Evolutionary conservation across 2,113 vertebrate species (phyloP).

Genomic region (Gavia stellata): DNA sequence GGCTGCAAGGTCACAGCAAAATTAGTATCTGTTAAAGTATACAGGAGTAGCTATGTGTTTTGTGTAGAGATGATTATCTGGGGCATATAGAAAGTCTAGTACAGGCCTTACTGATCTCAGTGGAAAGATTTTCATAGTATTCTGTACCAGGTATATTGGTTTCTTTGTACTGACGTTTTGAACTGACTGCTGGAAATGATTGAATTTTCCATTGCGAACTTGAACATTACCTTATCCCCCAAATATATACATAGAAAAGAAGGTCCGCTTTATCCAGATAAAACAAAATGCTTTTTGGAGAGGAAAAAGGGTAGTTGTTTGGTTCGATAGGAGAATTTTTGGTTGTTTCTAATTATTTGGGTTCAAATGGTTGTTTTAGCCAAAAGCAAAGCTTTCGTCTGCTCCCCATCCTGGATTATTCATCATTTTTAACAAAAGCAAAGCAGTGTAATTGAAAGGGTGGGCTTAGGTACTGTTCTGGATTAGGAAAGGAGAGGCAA

Average conservation of each 20-base stretch:
- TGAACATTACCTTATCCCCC: background rate
- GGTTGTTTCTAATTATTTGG: background rate
- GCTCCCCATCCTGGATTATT: background rate
- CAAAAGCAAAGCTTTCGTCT: background rate
- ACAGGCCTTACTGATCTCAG: background rate
- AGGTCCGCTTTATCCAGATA: background rate
- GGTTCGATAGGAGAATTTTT: background rate
- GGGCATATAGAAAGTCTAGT: background rate
- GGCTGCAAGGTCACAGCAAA: background rate
- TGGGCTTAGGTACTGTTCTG: background rate
- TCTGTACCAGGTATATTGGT: background rate
- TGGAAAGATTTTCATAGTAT: background rate
- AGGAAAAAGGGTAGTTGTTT: background rate
- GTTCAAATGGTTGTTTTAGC: background rate
- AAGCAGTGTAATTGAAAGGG: background rate
- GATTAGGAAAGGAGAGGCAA: background rate
- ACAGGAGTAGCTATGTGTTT: background rate
- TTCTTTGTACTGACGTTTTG: background rate
- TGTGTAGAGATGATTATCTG: background rate
- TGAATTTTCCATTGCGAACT: background rate
- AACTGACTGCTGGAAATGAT: background rate
- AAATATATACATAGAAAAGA: background rate
- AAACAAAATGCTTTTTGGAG: background rate
- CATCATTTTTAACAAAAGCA: background rate
- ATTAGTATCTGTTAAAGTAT: background rate